These are phyloP conservation scores for Gnathonemus echidnorhynchus DNA, from an alignment of 2,113 vertebrate genomes.

Conservation along the genomic window DNA sequence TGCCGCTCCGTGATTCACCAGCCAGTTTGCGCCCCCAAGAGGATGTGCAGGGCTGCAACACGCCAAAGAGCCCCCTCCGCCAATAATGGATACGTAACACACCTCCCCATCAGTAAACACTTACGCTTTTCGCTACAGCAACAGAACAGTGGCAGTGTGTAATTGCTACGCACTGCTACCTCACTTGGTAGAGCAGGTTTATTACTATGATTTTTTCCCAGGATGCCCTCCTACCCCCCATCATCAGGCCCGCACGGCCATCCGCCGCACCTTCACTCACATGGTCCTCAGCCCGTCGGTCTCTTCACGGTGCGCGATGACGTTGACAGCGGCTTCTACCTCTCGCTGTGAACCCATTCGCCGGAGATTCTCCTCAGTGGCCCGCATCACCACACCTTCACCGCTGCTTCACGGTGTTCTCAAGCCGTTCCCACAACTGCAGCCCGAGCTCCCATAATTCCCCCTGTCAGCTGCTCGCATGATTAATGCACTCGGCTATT, in stretches of 20 bases:
- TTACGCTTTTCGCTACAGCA: neutral
- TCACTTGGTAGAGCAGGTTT: neutral
- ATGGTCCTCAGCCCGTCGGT: neutral
- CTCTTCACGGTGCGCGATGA: neutral
- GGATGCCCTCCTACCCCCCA: neutral
- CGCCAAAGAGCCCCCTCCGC: conserved; percentile 36
- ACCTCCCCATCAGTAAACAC: conserved; percentile 56
- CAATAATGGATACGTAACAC: conserved; percentile 47
- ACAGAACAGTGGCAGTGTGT: neutral
- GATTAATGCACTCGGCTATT: conserved; percentile 88
- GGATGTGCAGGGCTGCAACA: conserved; percentile 42
- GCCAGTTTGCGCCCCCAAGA: conserved; percentile 7
- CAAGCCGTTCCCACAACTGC: conserved; percentile 33
- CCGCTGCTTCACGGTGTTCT: conserved; percentile 36
- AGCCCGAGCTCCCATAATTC: conserved; percentile 68
- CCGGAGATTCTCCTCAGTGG: neutral
- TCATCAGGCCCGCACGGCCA: neutral
- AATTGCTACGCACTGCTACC: neutral
- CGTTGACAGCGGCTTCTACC: neutral
- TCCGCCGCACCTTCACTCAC: neutral
- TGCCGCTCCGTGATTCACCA: conserved; percentile 10
- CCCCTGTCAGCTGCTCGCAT: conserved; percentile 64
- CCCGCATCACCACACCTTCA: conserved; percentile 28
- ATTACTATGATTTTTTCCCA: no score
- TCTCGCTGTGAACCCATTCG: neutral